Evolutionary conservation across 2,888 invertebrate genomes (phyloP), one percentile per base, ranked within the genome.

Genomic region (Lasioglossum villosulum): DNA sequence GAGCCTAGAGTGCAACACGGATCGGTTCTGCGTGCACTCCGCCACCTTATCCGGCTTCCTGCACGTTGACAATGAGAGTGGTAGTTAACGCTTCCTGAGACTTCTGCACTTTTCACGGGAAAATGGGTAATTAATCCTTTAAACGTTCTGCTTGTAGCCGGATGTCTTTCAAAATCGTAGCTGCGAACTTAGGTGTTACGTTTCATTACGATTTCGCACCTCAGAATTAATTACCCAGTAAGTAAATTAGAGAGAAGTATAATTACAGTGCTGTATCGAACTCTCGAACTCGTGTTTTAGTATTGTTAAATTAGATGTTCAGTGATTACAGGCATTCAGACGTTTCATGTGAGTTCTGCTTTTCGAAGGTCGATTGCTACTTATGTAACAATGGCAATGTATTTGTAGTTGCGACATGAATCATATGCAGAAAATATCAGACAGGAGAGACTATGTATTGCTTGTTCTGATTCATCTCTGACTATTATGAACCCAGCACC

Each of bases 401-500:
- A 37, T 34, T 68, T 34, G 34, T 34, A 68, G 6, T 19, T 63
- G 19, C 2, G 66, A 34, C 30, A 37, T 75, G 85, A 84, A 77
- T 84, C 80, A 74, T 48, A 66, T 48, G 73, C 19, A 77, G 76
- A 84, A 85, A 80, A 70, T 76, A 48, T 70, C 39, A 8, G 39
- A 70, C 78, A 84, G 75, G 70, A 79, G 45, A 78, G 78, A 68
- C 73, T 66, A 76, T 68, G 34, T 68, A 84, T 84, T 76, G 78
- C 76, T 70, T 75, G 76, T 85, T 85, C 85, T 85, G 86, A 86
- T 77, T 86, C 86, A 86, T 77, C 77, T 71, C 66, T n/a, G 52
- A 66, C 74, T 75, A 85, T 85, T 80, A 74, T 86, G 80, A 56
- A 48, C 72, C 79, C 66, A 23, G 68, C 68, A 79, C 74, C 80